Base-by-base conservation (phyloP, 2,113 vertebrate genomes). In the Telmatochromis sp. region DNA sequence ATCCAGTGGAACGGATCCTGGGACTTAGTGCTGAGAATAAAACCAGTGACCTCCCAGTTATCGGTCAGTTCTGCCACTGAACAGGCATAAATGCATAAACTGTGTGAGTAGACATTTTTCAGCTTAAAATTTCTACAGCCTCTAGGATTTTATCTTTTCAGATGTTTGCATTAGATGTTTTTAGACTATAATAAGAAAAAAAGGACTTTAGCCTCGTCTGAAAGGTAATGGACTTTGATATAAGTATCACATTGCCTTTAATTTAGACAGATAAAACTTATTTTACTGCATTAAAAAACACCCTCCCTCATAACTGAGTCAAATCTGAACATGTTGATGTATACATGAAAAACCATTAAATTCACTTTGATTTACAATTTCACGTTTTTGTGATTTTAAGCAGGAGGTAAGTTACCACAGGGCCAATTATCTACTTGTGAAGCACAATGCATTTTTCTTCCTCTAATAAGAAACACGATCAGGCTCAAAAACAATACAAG, bases 201-300 rank as follows among this genome's bases (percentile, higher is more conserved):
- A 73, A 3, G 14, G 0, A 7, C 15, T 75, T 19, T 28, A 28
- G 23, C 1, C 0, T 31, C 0, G 0, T 19, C 23, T 78, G 6
- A 78, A 2, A 78, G 4, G 0, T 50, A 2, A 31, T 78, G 73
- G 15, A 50, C 10, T 50, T 31, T 50, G 42, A 78, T 78, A 3
- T 31, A 50, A 78, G 31, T 19, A 13, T 31, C 9, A 0, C 45
- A 78, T 31, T 51, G 42, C 23, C 1, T 78, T 51, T n/a, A 31
- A 33, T 3, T 31, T 78, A 51, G 4, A 78, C 73, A 13, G 26
- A 33, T 19, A 50, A 78, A 78, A 78, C 21, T 2, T 10, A 17
- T 13, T 45, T 4, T 31, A 78, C 15, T 13, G 2, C 2, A 31
- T 19, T 4, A 12, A 31, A 19, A 31, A 31, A 78, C 60, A 45